phyloP scores from a whole-genome alignment of 2,113 vertebrate genomes.

The Orientallactaga bullata region DNA sequence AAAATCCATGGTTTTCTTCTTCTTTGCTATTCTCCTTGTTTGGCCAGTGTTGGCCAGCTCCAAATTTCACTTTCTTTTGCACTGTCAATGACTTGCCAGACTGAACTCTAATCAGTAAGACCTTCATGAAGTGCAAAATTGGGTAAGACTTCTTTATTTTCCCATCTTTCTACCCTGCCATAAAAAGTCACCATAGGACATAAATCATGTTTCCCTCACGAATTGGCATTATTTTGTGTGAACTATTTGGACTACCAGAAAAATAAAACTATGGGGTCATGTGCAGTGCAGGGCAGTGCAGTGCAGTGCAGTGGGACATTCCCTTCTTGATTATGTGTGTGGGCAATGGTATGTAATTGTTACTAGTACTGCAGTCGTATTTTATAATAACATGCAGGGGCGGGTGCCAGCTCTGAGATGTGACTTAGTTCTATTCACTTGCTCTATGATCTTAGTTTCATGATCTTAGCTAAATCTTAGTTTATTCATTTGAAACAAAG shows the following conservation, averaged over 20 bases:
- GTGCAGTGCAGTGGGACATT: neutral
- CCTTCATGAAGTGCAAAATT: neutral
- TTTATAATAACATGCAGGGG: conserved; percentile 30
- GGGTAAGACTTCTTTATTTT: conserved; percentile 10
- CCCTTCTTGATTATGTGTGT: neutral
- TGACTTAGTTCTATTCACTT: neutral
- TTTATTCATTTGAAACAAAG: conserved; percentile 32
- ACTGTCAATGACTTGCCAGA: neutral
- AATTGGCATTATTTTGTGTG: conserved; percentile 25
- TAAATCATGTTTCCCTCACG: neutral
- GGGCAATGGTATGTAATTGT: neutral
- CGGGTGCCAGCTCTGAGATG: neutral
- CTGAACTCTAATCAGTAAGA: neutral
- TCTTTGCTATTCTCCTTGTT: neutral
- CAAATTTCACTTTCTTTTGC: neutral
- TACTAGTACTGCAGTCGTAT: neutral
- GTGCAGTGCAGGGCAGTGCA: neutral
- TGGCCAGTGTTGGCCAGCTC: neutral
- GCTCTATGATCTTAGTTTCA: neutral
- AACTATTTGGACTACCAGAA: conserved; percentile 17
- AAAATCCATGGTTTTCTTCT: neutral
- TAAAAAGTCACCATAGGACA: neutral
- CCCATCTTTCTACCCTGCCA: neutral
- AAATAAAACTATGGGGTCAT: conserved; percentile 28
- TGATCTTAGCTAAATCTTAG: neutral